These are phyloP conservation scores for Carcinoscorpius rotundicauda DNA, from an alignment of 1,140 invertebrate species.

Conservation along the genomic window DNA sequence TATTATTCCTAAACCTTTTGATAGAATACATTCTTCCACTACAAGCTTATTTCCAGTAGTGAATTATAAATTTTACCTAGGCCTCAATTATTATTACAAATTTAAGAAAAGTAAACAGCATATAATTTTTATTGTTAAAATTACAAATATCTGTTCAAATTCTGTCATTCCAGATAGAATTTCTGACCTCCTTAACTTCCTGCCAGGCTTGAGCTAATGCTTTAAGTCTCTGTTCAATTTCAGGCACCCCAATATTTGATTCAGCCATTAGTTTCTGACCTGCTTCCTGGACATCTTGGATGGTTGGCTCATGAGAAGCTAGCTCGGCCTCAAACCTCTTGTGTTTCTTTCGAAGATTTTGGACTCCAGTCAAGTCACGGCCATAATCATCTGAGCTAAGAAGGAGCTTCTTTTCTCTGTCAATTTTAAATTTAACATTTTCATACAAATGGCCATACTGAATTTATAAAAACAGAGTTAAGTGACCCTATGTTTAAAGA, in stretches of 20 bases:
- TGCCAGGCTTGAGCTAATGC: slow-evolving; percentile 34
- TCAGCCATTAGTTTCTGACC: slow-evolving; percentile 94
- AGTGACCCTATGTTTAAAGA: no score
- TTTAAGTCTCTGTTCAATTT: slow-evolving; percentile 63
- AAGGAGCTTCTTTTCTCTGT: slow-evolving; percentile 88
- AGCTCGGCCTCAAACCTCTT: slow-evolving; percentile 92
- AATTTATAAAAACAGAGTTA: background rate
- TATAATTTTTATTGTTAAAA: background rate
- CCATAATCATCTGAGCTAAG: slow-evolving; percentile 98
- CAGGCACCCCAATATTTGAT: slow-evolving; percentile 88
- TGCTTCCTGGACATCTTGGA: slow-evolving; percentile 91
- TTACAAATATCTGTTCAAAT: background rate
- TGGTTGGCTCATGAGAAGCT: slow-evolving; percentile 89
- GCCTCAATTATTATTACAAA: no score
- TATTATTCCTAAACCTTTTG: no score
- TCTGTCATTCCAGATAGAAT: background rate
- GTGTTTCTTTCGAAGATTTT: slow-evolving; percentile 97
- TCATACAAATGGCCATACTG: background rate
- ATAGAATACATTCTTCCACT: no score
- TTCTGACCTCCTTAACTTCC: slow-evolving; percentile 28
- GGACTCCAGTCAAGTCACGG: slow-evolving; percentile 91
- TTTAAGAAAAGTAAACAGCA: no score
- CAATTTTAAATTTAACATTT: slow-evolving; percentile 3
- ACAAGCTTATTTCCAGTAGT: no score
- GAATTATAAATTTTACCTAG: no score